A percentile compares a stretch with the other conserved stretches of the same genome.
phyloP scores from a whole-genome alignment of 1,140 invertebrate genomes.

The Drosophila mauritiana region DNA sequence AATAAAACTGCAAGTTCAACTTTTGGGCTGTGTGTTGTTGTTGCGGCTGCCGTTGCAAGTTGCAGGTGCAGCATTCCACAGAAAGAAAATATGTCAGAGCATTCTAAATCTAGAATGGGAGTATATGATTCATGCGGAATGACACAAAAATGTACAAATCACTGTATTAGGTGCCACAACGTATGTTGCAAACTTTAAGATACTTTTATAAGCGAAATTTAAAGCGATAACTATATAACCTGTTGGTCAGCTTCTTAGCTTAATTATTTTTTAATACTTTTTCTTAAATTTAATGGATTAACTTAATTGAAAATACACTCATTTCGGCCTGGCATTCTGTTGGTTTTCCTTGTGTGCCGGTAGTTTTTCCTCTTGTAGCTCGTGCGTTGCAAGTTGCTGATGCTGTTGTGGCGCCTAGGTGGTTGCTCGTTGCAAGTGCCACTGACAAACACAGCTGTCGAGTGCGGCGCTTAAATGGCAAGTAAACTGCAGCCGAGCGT shows the following conservation, averaged over 20 bases:
- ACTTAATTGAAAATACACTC: not conserved
- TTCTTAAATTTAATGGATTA: not conserved
- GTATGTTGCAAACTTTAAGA: no score
- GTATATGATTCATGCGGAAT: no score
- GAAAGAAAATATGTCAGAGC: not conserved
- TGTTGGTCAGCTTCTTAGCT: not conserved
- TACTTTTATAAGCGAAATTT: no score
- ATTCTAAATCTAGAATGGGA: no score
- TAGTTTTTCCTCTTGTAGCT: not conserved
- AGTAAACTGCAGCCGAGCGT: conserved; percentile 77
- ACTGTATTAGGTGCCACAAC: no score
- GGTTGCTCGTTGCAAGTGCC: conserved; percentile 38
- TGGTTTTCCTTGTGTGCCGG: not conserved
- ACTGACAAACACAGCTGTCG: conserved; percentile 78
- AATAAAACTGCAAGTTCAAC: conserved; percentile 51
- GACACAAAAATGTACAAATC: no score
- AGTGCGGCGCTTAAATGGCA: conserved; percentile 77
- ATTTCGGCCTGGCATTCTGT: no score
- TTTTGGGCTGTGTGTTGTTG: conserved; percentile 29
- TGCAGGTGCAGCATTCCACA: conserved; percentile 1
- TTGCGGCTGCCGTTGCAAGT: conserved; percentile 27
- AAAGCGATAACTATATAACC: no score
- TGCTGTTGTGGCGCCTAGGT: conserved; percentile 11
- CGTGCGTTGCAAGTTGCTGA: conserved; percentile 1
- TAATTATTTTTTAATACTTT: not conserved